Conservation (phyloP, 2,797 vertebrate species). For the Triplophysa yarkandensis region DNA sequence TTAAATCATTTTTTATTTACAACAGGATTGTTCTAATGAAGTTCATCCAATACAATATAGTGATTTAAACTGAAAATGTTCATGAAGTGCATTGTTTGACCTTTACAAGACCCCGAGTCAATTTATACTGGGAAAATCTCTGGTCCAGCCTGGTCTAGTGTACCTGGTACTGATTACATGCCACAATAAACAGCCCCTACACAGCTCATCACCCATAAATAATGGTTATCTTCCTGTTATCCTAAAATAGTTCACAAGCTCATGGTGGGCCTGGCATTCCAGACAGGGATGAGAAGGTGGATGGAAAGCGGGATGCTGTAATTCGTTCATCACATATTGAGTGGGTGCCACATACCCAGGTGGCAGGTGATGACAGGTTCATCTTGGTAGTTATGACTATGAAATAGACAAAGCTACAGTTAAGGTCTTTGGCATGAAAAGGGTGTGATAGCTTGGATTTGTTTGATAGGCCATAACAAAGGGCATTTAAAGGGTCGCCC, state of each 20-base stretch:
- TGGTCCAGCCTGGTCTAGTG: background rate
- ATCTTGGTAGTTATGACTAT: constrained; percentile 66
- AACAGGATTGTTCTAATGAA: no score
- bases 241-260: constrained; percentile 28
- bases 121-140: constrained; percentile 25
- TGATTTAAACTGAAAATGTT: constrained; percentile 9
- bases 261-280: constrained; percentile 36
- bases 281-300: constrained; percentile 39
- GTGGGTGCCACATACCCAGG: constrained; percentile 80
- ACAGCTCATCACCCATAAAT: constrained; percentile 16
- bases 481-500: constrained; percentile 18
- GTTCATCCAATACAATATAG: constrained; percentile 12
- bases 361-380: constrained; percentile 77
- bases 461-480: constrained; percentile 11
- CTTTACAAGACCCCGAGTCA: constrained; percentile 20
- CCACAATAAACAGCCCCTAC: background rate
- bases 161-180: background rate
- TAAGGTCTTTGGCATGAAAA: constrained; percentile 54
- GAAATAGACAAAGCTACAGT: constrained; percentile 66
- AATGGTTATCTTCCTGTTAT: constrained; percentile 37
- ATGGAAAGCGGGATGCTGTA: constrained; percentile 49
- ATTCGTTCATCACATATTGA: constrained; percentile 68
- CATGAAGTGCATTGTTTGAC: constrained; percentile 10
- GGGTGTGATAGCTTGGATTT: constrained; percentile 36
- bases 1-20: no score